Evolutionary conservation across 2,888 invertebrate species (phyloP), one percentile per base, ranked within the genome.

Genomic region (Chrysolina haemoptera): DNA sequence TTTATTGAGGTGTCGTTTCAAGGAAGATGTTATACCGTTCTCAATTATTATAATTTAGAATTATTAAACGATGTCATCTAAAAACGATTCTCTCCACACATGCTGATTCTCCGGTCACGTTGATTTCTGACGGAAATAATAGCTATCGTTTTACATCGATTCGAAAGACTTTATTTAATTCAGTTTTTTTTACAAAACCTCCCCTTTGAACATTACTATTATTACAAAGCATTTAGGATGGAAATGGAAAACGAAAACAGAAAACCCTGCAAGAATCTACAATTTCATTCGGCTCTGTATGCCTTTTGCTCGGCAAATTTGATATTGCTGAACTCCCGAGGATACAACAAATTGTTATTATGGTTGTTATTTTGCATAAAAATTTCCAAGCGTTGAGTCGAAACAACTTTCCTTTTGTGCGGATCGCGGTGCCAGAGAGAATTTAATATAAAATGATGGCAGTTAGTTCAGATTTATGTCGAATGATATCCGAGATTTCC

Each of bases 301-400:
- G 35, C 41, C 53, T 40, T 66, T 40, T n/a, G 70, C 41, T 35
- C 35, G 50, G 20, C 41, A 65, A 70, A 70, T 65, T 70, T 53
- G 70, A 70, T 70, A 70, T 70, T 55, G 70, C 70, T 68, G 70
- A 70, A 74, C 70, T 67, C 59, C 43, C 46, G 63, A 67, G 67
- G 74, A 70, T 63, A 63, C 40, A 62, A 63, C 70, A 46, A 70
- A 74, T 70, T 67, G 74, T 70, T 73, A 69, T 73, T 69, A 66
- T 40, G 70, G 66, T 62, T 63, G 70, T 73, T 73, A 70, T 62
- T 73, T 73, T 73, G 73, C 70, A 73, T 73, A 62, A 67, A 70
- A 73, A 73, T 70, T 66, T 69, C 69, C 62, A 48, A 66, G 22
- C 71, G 48, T 50, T 22, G 64, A 62, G 67, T 55, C 59, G 63